Percentiles rank a stretch among this genome's conserved stretches.
These are phyloP conservation scores for Xiphophorus hellerii DNA, from an alignment of 2,113 vertebrate species.

Conservation along the genomic window DNA sequence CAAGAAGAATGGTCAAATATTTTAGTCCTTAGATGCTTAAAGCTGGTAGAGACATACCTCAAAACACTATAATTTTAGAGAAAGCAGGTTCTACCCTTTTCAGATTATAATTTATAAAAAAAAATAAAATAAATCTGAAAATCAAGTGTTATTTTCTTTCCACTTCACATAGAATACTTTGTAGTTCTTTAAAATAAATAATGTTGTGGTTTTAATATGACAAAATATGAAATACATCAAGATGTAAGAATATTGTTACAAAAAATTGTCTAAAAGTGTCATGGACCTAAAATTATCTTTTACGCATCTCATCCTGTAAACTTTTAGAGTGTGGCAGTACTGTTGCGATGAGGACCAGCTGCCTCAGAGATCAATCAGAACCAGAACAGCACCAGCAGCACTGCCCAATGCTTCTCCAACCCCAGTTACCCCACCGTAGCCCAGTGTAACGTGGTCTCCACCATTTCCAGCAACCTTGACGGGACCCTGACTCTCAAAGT, in stretches of 20 bases:
- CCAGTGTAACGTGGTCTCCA: conserved; percentile 86
- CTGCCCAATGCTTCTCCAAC: conserved; percentile 90
- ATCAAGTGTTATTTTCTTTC: not conserved
- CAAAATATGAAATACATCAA: not conserved
- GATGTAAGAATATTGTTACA: not conserved
- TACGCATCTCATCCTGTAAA: conserved; percentile 15
- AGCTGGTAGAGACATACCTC: not conserved
- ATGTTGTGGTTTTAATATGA: not conserved
- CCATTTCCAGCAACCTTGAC: conserved; percentile 89
- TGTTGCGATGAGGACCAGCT: conserved; percentile 69
- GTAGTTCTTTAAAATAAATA: not conserved
- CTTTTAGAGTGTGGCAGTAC: conserved; percentile 76
- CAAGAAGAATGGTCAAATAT: not conserved
- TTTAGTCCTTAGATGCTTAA: not conserved
- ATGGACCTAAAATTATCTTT: not conserved
- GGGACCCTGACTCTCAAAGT: conserved; percentile 91
- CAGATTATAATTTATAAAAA: not conserved
- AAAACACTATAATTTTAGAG: not conserved
- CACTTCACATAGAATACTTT: not conserved
- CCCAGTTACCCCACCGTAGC: conserved; percentile 94
- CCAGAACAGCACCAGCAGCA: conserved; percentile 71
- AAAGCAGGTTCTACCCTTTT: not conserved
- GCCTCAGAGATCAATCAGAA: conserved; percentile 62
- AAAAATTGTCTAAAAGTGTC: not conserved
- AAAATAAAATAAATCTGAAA: not conserved